Evolutionary conservation across 2,888 invertebrate species (phyloP).

Genomic region (Mythimna vitellina): DNA sequence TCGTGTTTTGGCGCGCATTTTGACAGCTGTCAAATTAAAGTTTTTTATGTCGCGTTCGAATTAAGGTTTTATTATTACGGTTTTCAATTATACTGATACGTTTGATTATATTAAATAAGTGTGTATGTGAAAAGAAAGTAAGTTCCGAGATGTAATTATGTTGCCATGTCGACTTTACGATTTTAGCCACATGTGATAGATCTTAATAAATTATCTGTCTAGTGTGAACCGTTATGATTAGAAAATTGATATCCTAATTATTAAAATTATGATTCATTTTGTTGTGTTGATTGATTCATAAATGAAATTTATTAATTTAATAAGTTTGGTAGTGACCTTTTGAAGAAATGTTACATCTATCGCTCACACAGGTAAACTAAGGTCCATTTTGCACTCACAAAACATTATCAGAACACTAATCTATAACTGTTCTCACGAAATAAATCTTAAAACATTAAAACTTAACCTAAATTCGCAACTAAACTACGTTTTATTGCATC

Average conservation of each 20-base stretch:
- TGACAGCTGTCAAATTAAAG: conserved; percentile 71
- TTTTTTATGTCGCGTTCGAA: conserved; percentile 35
- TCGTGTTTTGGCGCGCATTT: conserved; percentile 63
- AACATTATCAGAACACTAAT: conserved; percentile 32
- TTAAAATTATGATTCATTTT: neutral
- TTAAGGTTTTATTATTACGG: conserved; percentile 4
- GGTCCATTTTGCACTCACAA: neutral
- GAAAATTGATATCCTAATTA: neutral
- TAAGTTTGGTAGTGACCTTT: neutral
- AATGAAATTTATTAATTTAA: neutral
- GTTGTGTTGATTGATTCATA: neutral
- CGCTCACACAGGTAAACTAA: neutral
- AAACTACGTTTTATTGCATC: conserved; percentile 23
- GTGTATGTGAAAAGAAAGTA: conserved; percentile 31
- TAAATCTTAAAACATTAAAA: conserved; percentile 6
- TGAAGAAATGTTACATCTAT: neutral
- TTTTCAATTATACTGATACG: conserved; percentile 17
- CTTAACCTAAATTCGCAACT: conserved; percentile 45
- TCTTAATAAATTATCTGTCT: conserved; percentile 8
- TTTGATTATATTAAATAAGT: conserved; percentile 24
- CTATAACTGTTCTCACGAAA: conserved; percentile 32
- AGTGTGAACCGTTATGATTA: conserved; percentile 15
- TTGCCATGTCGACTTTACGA: conserved; percentile 8
- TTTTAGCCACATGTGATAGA: neutral
- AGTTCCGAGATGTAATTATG: conserved; percentile 17